Conservation (phyloP, 1,140 invertebrate genomes). For the Rhyacophila brunnea region DNA sequence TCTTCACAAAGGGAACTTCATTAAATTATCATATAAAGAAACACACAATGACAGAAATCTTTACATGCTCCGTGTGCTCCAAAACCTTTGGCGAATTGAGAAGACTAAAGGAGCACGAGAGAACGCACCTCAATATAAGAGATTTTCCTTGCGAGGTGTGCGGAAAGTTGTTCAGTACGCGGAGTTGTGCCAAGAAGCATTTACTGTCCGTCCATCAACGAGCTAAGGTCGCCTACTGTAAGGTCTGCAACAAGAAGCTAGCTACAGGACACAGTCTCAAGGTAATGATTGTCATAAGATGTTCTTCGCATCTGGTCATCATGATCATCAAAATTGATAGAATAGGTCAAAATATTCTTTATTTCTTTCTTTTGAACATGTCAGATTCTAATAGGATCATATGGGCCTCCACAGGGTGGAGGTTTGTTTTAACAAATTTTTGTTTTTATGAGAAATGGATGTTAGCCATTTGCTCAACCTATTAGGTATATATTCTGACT, state of each 20-base stretch:
- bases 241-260: constrained; percentile 31
- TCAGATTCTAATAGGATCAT: too few relatives aligned
- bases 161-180: constrained; percentile 27
- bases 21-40: constrained; percentile 25
- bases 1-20: constrained; percentile 22
- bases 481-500: too few relatives aligned
- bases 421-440: too few relatives aligned
- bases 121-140: constrained; percentile 30
- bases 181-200: constrained; percentile 29
- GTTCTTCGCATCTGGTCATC: too few relatives aligned
- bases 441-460: too few relatives aligned
- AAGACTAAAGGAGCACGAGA: constrained; percentile 28
- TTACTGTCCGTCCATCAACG: constrained; percentile 22
- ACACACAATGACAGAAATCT: constrained; percentile 22
- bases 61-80: constrained; percentile 15
- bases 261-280: constrained; percentile 24
- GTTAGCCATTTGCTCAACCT: too few relatives aligned
- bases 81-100: constrained; percentile 24
- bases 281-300: constrained; percentile 18
- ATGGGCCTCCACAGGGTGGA: too few relatives aligned
- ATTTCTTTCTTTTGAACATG: too few relatives aligned
- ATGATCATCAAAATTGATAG: too few relatives aligned
- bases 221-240: constrained; percentile 25
- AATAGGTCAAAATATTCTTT: too few relatives aligned
- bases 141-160: constrained; percentile 32